Evolutionary conservation across 2,888 invertebrate species (phyloP).

Genomic region (Archaeoteleia sp.): DNA sequence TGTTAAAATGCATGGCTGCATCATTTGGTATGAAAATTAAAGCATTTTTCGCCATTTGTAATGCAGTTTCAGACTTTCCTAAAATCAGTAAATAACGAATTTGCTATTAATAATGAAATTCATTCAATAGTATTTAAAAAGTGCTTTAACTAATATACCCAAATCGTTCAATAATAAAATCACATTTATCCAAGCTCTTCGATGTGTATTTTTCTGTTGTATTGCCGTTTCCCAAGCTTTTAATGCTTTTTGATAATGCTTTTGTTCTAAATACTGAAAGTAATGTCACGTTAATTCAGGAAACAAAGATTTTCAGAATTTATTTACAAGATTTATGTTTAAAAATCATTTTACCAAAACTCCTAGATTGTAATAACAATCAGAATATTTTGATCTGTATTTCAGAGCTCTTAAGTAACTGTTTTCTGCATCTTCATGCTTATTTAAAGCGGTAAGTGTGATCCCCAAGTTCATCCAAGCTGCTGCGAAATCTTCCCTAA

Average conservation of each 20-base stretch:
- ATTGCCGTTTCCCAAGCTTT: slow-evolving; percentile 90
- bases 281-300: neutral
- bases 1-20: slow-evolving; percentile 87
- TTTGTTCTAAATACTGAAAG: slow-evolving; percentile 85
- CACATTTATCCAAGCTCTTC: slow-evolving; percentile 94
- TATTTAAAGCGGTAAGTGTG: slow-evolving; percentile 85
- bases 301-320: too few relatives aligned
- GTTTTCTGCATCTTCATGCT: slow-evolving; percentile 82
- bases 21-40: slow-evolving; percentile 83
- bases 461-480: slow-evolving; percentile 99
- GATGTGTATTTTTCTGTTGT: slow-evolving; percentile 84
- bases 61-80: slow-evolving; percentile 82
- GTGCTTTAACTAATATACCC: slow-evolving; percentile 72
- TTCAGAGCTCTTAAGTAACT: slow-evolving; percentile 88
- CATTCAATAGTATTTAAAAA: neutral
- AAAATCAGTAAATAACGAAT: slow-evolving; percentile 52
- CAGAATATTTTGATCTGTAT: slow-evolving; percentile 88
- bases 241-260: slow-evolving; percentile 84
- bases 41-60: slow-evolving; percentile 83
- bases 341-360: slow-evolving; percentile 82
- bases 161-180: slow-evolving; percentile 88
- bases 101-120: slow-evolving; percentile 8
- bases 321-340: slow-evolving; percentile 12
- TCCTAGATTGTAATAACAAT: slow-evolving; percentile 96
- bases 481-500: slow-evolving; percentile 90